A percentile compares a stretch with the other conserved stretches of the same genome.
These are phyloP conservation scores for Aradophagus sp. DNA, from an alignment of 1,140 invertebrate species.

Conservation along the genomic window DNA sequence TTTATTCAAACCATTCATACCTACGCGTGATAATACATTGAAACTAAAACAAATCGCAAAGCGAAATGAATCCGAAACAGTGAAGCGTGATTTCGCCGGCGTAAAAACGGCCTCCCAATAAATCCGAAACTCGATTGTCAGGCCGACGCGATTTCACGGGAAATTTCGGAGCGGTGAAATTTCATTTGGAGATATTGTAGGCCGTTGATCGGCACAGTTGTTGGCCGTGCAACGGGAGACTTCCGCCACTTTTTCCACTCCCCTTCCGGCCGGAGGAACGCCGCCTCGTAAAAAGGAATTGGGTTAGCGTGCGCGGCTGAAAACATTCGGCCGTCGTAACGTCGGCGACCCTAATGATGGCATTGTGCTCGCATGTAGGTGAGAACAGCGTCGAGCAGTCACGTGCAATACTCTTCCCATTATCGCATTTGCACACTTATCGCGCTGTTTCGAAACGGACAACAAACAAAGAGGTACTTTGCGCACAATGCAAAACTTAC, in stretches of 20 bases:
- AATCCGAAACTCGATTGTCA: slow-evolving; percentile 30
- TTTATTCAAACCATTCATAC: no score
- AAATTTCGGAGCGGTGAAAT: slow-evolving; percentile 28
- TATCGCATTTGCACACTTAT: slow-evolving; percentile 44
- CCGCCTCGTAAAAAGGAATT: slow-evolving; percentile 24
- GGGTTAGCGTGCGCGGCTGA: slow-evolving; percentile 33
- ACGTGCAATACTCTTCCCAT: slow-evolving; percentile 28
- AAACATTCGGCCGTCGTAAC: slow-evolving; percentile 27
- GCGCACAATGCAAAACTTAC: no score
- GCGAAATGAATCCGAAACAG: neutral
- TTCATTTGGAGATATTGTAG: slow-evolving; percentile 26
- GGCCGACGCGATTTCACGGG: slow-evolving; percentile 1
- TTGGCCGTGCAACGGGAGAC: slow-evolving; percentile 44
- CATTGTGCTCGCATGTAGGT: slow-evolving; percentile 48
- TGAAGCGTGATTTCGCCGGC: slow-evolving; percentile 4
- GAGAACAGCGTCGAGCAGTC: slow-evolving; percentile 25
- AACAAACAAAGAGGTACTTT: slow-evolving; percentile 16
- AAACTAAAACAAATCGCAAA: no score
- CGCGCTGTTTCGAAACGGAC: slow-evolving; percentile 33
- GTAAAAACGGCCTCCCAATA: no score
- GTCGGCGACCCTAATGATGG: slow-evolving; percentile 32
- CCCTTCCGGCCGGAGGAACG: slow-evolving; percentile 30
- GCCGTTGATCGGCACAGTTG: slow-evolving; percentile 35
- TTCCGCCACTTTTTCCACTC: slow-evolving; percentile 44
- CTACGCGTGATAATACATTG: no score